phyloP scores from a whole-genome alignment of 2,797 vertebrate species.

The Microhierax caerulescens region DNA sequence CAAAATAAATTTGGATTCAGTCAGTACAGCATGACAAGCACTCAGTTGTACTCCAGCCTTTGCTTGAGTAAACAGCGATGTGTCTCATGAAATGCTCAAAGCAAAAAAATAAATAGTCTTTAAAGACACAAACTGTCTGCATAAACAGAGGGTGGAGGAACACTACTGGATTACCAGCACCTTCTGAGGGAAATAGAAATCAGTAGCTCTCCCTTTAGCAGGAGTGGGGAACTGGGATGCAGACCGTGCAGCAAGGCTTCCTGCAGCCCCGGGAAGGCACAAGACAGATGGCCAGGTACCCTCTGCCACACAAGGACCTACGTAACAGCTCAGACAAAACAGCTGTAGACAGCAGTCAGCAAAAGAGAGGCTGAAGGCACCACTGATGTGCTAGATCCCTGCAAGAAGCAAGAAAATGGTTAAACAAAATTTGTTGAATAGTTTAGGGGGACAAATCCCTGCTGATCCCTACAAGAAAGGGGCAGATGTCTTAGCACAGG shows the following conservation, averaged over 20 bases:
- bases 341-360: not conserved
- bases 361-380: not conserved
- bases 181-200: constrained; percentile 2
- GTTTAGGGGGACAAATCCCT: not conserved
- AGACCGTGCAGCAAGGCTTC: not conserved
- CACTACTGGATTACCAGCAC: not conserved
- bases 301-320: not conserved
- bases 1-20: constrained; percentile 14
- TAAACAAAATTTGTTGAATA: not conserved
- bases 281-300: not conserved
- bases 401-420: not conserved
- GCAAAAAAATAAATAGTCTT: constrained; percentile 51
- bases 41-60: constrained; percentile 11
- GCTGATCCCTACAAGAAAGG: constrained; percentile 13
- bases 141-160: constrained; percentile 29
- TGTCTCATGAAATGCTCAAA: constrained; percentile 52
- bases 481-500: not conserved
- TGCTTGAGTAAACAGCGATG: constrained; percentile 49
- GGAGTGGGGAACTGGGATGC: not conserved
- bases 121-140: constrained; percentile 30
- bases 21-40: constrained; percentile 18
- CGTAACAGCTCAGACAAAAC: not conserved
- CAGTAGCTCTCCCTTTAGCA: not conserved
- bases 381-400: not conserved
- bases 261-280: not conserved